Base-by-base conservation (phyloP, 2,797 vertebrate genomes). In the Vultur gryphus region DNA sequence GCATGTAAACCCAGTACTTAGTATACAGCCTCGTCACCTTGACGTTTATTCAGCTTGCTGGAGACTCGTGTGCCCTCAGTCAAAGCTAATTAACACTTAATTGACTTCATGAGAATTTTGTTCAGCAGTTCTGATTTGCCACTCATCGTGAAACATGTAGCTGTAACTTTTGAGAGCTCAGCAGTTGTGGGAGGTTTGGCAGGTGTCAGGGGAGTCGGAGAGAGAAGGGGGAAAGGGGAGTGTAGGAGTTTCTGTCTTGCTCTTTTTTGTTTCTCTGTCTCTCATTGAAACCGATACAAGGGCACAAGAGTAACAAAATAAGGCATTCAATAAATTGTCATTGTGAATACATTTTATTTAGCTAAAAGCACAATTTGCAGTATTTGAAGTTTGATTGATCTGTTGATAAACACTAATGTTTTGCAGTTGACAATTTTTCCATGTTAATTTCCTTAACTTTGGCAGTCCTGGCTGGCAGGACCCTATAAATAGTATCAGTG, bases 351-450 rank as follows among this genome's bases (percentile, higher is more conserved):
- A 62, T 98, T 98, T 97, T 98, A 96, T 98, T 97, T 97, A 97
- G 97, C 97, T 98, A 98, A 98, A 98, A 98, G 98, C 97, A 97
- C 84, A 95, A 95, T 98, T 98, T 98, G 98, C 97, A 97, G 97
- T 98, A 97, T 95, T 97, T 97, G 96, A 97, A 97, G 98, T 97
- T 98, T 98, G 98, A 98, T 97, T 98, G 98, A 98, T 98, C 96
- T 98, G 98, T 98, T 98, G 98, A 98, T 98, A 98, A 98, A 98
- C 98, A 98, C 95, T 98, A 98, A 98, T 98, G 98, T 98, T 98
- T 98, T 97, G 96, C 95, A 98, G 97, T 95, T 98, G 98, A 98
- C 98, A 98, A 98, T 98, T 98, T 98, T 97, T 98, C 95, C 96
- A 96, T 97, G 98, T 98, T 98, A 98, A 98, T 98, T 98, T 98